These are phyloP conservation scores for Tricholauxania praeusta DNA, from an alignment of 2,888 invertebrate genomes.

Conservation along the genomic window DNA sequence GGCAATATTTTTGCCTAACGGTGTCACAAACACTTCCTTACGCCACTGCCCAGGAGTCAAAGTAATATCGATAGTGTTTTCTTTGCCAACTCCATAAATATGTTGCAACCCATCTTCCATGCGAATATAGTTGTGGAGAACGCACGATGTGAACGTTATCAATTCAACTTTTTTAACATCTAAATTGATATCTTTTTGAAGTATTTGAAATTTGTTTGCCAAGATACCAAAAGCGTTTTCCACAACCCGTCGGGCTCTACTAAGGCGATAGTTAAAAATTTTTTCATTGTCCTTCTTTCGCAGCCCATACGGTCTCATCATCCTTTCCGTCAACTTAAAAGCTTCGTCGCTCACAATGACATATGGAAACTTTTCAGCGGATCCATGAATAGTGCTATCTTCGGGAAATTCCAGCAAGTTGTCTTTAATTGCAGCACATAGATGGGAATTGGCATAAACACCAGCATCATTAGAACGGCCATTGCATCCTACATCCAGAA, in stretches of 20 bases:
- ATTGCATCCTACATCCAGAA: conserved; percentile 1
- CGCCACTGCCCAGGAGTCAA: too few species aligned
- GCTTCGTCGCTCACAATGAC: conserved; percentile 1
- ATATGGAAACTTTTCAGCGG: not conserved
- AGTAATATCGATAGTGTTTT: too few species aligned
- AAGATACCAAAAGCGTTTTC: conserved; percentile 2
- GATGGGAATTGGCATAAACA: not conserved
- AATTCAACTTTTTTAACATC: too few species aligned
- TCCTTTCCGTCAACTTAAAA: not conserved
- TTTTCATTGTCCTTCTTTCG: not conserved
- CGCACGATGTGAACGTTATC: too few species aligned
- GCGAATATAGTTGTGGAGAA: too few species aligned
- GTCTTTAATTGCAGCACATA: not conserved
- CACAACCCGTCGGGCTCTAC: not conserved
- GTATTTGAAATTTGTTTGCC: not conserved
- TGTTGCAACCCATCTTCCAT: too few species aligned
- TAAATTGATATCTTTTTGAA: conserved; percentile 16
- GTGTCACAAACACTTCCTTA: too few species aligned
- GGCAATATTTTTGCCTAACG: too few species aligned
- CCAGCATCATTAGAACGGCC: conserved; percentile 1
- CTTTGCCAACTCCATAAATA: too few species aligned
- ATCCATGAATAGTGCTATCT: not conserved
- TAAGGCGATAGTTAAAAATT: conserved; percentile 3
- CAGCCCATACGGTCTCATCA: not conserved
- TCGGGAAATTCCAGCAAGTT: too few species aligned